Base-by-base conservation (phyloP, 2,113 vertebrate genomes). In the Pygathrix nemaeus region DNA sequence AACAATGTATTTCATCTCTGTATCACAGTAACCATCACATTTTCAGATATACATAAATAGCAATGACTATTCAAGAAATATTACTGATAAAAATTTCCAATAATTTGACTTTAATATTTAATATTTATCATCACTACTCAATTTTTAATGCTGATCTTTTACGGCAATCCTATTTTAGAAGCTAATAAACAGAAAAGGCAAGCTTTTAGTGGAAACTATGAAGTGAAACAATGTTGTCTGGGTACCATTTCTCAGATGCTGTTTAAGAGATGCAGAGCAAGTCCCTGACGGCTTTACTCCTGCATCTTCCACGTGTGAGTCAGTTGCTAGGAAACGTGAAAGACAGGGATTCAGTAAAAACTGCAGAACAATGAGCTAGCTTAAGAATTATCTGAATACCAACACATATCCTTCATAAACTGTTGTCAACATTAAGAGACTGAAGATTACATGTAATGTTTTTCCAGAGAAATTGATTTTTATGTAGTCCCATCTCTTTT, bases 321-420 rank as follows among this genome's bases (percentile, higher is more conserved):
- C 8, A 27, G 98, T 98, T 98, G 98, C 98, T 98, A 98, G 91
- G 97, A 97, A 98, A 98, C 97, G 85, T 32, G 61, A 75, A 83
- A 86, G 81, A 4, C 0, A 70, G 30, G 72, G n/a, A 95, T 92
- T 93, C 70, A 64, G 79, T 45, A 86, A 82, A 55, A 64, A 93
- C 89, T 96, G 96, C 94, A 76, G 93, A 97, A 97, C 6, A 90
- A 76, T 80, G 55, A 92, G n/a, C 70, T 30, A 92, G 80, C 89
- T 97, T 94, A 93, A 75, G 6, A 88, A 88, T 94, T 57, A 97
- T 90, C 75, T 75, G 48, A 92, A 88, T 84, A 91, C 76, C 79
- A 13, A 5, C 43, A 91, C 52, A 79, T 89, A 88, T 35, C 40
- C 57, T 96, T 96, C 27, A 68, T n/a, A 75, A 96, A 76, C 75